phyloP scores from a whole-genome alignment of 2,113 vertebrate genomes.

The Phaethornis superciliosus region DNA sequence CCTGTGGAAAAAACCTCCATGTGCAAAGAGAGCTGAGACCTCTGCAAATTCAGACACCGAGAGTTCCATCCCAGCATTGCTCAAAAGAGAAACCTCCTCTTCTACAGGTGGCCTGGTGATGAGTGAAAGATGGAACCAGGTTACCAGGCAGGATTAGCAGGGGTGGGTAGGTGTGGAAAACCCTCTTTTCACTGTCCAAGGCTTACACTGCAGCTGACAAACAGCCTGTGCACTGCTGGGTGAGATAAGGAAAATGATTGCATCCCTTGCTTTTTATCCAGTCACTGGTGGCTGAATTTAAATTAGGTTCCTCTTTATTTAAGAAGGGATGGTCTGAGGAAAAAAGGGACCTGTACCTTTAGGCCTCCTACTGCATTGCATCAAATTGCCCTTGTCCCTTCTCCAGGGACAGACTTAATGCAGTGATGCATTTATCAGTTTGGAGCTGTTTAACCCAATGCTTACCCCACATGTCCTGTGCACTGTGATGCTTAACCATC shows the following conservation, averaged over 20 bases:
- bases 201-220: background rate
- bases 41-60: background rate
- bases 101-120: background rate
- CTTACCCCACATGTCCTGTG: background rate
- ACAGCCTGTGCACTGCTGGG: accelerated
- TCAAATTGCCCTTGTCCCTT: background rate
- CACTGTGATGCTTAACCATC: background rate
- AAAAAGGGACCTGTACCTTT: background rate
- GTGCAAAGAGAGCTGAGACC: background rate
- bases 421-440: background rate
- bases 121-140: background rate
- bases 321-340: background rate
- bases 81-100: background rate
- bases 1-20: accelerated
- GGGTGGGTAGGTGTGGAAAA: background rate
- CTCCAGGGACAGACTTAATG: background rate
- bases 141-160: background rate
- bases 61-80: background rate
- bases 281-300: background rate
- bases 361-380: background rate
- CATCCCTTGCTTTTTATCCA: background rate
- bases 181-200: background rate
- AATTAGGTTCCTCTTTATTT: background rate
- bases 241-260: background rate
- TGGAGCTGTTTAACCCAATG: background rate